phyloP scores from a whole-genome alignment of 2,797 vertebrate species.

The Melanotaenia boesemani region DNA sequence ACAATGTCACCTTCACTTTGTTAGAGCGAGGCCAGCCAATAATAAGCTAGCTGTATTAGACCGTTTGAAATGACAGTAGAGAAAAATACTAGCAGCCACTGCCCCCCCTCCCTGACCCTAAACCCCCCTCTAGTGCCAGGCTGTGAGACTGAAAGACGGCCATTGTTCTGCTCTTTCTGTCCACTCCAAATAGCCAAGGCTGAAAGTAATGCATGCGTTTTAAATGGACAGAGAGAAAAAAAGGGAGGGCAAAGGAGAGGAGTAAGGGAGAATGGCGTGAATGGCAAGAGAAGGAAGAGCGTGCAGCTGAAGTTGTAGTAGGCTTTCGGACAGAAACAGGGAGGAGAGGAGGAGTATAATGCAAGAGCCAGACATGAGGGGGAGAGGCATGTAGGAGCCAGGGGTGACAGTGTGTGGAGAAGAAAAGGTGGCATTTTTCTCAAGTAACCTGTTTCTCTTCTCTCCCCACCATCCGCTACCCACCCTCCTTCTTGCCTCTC shows the following conservation, averaged over 20 bases:
- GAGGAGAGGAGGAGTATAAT: slow-evolving; percentile 53
- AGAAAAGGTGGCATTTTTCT: slow-evolving; percentile 53
- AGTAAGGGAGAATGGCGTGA: slow-evolving; percentile 74
- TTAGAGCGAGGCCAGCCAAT: slow-evolving; percentile 71
- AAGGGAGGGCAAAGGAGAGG: slow-evolving; percentile 69
- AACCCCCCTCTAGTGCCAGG: slow-evolving; percentile 42
- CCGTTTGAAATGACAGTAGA: slow-evolving; percentile 74
- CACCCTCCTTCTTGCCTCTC: slow-evolving; percentile 34
- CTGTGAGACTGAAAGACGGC: slow-evolving; percentile 85
- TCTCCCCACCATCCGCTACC: slow-evolving; percentile 20
- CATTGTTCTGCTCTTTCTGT: slow-evolving; percentile 87
- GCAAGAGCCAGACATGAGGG: slow-evolving; percentile 64
- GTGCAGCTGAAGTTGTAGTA: slow-evolving; percentile 80
- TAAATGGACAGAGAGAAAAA: slow-evolving; percentile 77
- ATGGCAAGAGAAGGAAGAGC: slow-evolving; percentile 63
- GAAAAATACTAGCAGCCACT: slow-evolving; percentile 86
- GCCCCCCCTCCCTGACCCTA: neutral
- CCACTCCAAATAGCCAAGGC: slow-evolving; percentile 82
- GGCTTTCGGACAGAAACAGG: slow-evolving; percentile 51
- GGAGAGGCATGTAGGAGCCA: slow-evolving; percentile 70
- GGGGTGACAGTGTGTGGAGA: slow-evolving; percentile 60
- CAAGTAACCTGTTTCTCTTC: slow-evolving; percentile 46
- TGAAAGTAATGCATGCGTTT: slow-evolving; percentile 87
- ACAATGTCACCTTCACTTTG: slow-evolving; percentile 55
- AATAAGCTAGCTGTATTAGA: slow-evolving; percentile 80